phyloP scores from a whole-genome alignment of 2,888 invertebrate genomes.

The Actias luna region DNA sequence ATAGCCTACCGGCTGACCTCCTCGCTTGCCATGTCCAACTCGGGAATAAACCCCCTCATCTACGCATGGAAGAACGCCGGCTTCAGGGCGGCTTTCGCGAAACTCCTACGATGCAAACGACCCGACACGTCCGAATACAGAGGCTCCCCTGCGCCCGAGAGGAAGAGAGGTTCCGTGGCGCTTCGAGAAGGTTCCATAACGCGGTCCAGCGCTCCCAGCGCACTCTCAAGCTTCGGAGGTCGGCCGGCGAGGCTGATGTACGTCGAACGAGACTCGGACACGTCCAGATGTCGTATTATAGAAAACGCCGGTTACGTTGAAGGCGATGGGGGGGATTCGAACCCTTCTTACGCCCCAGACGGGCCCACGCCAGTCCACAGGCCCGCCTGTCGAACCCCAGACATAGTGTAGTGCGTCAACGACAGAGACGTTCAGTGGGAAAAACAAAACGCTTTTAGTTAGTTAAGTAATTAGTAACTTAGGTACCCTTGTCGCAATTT shows the following conservation, averaged over 20 bases:
- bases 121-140: constrained; percentile 82
- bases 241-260: constrained; percentile 68
- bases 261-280: constrained; percentile 63
- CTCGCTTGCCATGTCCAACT: constrained; percentile 89
- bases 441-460: constrained; percentile 80
- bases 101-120: constrained; percentile 84
- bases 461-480: constrained; percentile 73
- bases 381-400: constrained; percentile 41
- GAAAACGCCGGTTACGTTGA: constrained; percentile 77
- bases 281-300: constrained; percentile 72
- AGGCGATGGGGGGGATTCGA: constrained; percentile 63
- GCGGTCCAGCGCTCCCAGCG: constrained; percentile 61
- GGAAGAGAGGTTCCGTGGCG: constrained; percentile 75
- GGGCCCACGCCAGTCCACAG: constrained; percentile 72
- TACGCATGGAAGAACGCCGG: constrained; percentile 93
- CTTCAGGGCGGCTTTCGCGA: constrained; percentile 87
- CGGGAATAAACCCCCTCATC: constrained; percentile 90
- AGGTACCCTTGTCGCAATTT: constrained; percentile 64
- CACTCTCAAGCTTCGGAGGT: constrained; percentile 58
- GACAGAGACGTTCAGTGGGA: constrained; percentile 67
- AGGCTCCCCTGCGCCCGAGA: constrained; percentile 80
- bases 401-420: constrained; percentile 61
- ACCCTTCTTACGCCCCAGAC: constrained; percentile 75
- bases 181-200: constrained; percentile 72
- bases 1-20: constrained; percentile 84